Conservation (phyloP, 2,113 vertebrate species). For the Salminus brasiliensis region DNA sequence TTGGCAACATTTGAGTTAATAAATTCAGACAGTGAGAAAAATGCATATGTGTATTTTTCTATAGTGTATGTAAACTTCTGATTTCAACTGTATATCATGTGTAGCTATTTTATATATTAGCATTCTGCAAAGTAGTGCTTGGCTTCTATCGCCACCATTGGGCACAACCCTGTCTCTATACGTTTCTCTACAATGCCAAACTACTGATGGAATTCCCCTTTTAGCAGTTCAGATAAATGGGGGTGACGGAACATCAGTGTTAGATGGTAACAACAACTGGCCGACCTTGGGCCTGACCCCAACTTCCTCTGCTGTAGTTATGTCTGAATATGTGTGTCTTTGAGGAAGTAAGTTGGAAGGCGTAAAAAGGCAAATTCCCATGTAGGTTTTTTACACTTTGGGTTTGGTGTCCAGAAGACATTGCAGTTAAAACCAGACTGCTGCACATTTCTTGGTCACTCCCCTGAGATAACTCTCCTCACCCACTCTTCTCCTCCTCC, state of each 20-base stretch:
- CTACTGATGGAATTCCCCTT: not conserved
- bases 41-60: no score
- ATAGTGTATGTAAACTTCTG: no score
- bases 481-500: not conserved
- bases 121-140: no score
- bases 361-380: not conserved
- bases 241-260: not conserved
- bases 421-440: no score
- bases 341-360: not conserved
- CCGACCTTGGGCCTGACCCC: not conserved
- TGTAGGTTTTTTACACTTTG: not conserved
- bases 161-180: no score
- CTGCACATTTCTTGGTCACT: not conserved
- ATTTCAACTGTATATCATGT: no score
- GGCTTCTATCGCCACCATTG: no score
- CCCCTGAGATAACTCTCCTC: not conserved
- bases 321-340: not conserved
- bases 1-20: no score
- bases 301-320: not conserved
- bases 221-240: not conserved
- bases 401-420: not conserved
- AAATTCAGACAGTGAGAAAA: no score
- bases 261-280: not conserved
- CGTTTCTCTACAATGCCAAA: no score
- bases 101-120: no score